These are phyloP conservation scores for Megalurothrips usitatus DNA, from an alignment of 2,888 invertebrate species.

Conservation along the genomic window DNA sequence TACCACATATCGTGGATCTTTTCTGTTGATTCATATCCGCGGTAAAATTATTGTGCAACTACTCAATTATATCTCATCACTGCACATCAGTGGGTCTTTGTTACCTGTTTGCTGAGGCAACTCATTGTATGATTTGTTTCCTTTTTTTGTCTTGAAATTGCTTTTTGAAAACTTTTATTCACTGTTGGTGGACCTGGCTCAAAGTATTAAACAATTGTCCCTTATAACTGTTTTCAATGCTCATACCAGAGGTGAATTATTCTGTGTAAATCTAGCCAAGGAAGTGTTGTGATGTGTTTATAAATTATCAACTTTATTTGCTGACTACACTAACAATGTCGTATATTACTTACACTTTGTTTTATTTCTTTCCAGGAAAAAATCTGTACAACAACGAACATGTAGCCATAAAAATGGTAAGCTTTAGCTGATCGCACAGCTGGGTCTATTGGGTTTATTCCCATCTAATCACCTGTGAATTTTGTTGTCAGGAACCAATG, in stretches of 20 bases:
- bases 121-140: no score
- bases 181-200: no score
- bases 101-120: neutral
- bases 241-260: no score
- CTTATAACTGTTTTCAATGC: neutral
- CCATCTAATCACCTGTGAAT: neutral
- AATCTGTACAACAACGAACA: constrained; percentile 99
- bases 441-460: neutral
- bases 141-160: no score
- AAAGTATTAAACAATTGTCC: neutral
- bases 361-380: constrained; percentile 74
- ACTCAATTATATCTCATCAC: no score
- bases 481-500: constrained; percentile 81
- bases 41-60: no score
- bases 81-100: neutral
- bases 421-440: constrained; percentile 40
- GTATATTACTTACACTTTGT: neutral
- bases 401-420: constrained; percentile 98
- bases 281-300: neutral
- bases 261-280: neutral
- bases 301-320: neutral
- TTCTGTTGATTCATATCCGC: neutral
- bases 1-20: neutral
- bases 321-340: no score
- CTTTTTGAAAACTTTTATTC: neutral